Conservation (phyloP, 2,888 invertebrate genomes). For the Eupithecia subumbrata region DNA sequence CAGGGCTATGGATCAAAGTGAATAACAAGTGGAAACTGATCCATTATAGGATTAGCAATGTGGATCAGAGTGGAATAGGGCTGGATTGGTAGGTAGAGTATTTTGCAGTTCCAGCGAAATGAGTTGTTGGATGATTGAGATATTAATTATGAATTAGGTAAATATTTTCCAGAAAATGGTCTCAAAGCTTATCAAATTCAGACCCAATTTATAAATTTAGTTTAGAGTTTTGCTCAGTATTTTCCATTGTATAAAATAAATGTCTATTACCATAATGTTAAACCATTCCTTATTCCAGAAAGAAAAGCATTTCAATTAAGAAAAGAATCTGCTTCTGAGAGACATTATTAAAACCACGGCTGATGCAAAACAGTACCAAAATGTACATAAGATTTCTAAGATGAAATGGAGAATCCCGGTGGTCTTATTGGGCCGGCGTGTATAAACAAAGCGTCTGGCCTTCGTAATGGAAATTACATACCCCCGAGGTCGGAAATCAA, state of each 20-base stretch:
- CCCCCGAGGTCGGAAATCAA: constrained; percentile 82
- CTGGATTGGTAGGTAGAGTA: not conserved
- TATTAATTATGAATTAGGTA: not conserved
- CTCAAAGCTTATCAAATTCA: not conserved
- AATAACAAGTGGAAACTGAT: too few relatives aligned
- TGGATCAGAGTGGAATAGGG: too few relatives aligned
- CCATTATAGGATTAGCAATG: too few relatives aligned
- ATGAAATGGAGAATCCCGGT: constrained; percentile 63
- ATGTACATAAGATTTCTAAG: constrained; percentile 55
- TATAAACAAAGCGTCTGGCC: constrained; percentile 77
- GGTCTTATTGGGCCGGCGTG: constrained; percentile 69
- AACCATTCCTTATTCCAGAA: constrained; percentile 23
- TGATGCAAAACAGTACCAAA: constrained; percentile 42
- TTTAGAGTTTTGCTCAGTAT: constrained; percentile 11
- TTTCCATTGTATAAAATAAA: constrained; percentile 31
- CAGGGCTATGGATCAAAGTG: too few relatives aligned
- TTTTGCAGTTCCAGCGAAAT: not conserved
- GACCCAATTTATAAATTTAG: not conserved
- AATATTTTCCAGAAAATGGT: not conserved
- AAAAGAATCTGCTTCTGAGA: constrained; percentile 30
- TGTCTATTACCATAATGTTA: constrained; percentile 28
- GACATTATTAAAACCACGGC: constrained; percentile 41
- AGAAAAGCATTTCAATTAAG: constrained; percentile 35
- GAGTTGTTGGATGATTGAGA: not conserved
- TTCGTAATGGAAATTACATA: constrained; percentile 82